Base-by-base conservation (phyloP, 2,797 vertebrate genomes). In the Gila robusta region DNA sequence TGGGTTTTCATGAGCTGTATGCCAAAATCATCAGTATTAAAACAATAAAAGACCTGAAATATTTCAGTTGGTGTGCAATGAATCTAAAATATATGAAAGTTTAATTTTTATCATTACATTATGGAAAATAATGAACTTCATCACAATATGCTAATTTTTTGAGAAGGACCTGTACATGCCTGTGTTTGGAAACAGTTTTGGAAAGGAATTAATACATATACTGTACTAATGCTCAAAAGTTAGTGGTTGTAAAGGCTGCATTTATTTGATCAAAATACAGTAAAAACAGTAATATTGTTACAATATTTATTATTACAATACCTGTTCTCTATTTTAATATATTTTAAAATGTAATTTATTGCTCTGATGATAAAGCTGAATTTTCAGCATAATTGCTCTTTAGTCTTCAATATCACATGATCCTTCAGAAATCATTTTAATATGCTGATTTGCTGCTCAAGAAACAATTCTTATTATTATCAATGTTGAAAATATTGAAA, bases 171-270 rank as follows among this genome's bases (percentile, higher is more conserved):
- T n/a, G n/a, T n/a, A n/a, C 17, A 16, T 12, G 16, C 11, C 39
- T 81, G n/a, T 66, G 23, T 52, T 52, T 66, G 21, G 23, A 79
- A 79, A 62, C 8, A 19, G 21, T 41, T 69, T 79, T 26, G 54
- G 2, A 79, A 62, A 62, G 21, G 11, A 78, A 59, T 59, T 17
- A 59, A 59, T n/a, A 16, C 4, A n/a, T 14, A 77, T 16, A n/a
- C 21, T 16, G 52, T 37, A 37, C 19, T 76, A 35, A 11, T 6
- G 4, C 23, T 23, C 6, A 16, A 37, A 56, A n/a, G 5, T n/a
- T 2, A 23, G 23, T n/a, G 23, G 23, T 32, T 8, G 0, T 66
- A 66, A 66, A 62, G 4, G 10, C n/a, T 12, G 1, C 10, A 62
- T 62, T 62, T n/a, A 59, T n/a, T 59, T 59, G 21, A 23, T 56